A percentile compares a stretch with the other conserved stretches of the same genome.
These are phyloP conservation scores for Panagrolaimus sp. DNA, from an alignment of 1,140 invertebrate genomes.

Conservation along the genomic window DNA sequence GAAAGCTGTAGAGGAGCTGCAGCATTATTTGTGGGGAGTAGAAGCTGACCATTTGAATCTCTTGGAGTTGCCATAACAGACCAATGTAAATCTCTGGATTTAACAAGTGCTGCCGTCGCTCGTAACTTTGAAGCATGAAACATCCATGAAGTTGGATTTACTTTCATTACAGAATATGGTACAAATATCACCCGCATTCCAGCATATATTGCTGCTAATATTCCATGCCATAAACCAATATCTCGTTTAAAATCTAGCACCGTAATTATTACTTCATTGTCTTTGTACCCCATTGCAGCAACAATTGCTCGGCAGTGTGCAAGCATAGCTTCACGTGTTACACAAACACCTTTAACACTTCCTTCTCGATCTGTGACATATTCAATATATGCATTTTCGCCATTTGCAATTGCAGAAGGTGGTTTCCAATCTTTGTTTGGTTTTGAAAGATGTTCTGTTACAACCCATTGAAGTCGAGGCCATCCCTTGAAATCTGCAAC, in stretches of 20 bases:
- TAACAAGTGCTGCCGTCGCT: slow-evolving; percentile 96
- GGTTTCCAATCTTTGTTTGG: slow-evolving; percentile 91
- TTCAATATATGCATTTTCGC: slow-evolving; percentile 91
- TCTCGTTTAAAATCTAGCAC: slow-evolving; percentile 90
- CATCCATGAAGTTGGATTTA: slow-evolving; percentile 97
- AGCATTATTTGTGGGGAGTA: slow-evolving; percentile 75
- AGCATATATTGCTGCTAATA: slow-evolving; percentile 87
- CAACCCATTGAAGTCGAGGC: slow-evolving; percentile 77
- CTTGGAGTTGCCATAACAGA: slow-evolving; percentile 71
- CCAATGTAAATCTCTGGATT: slow-evolving; percentile 97
- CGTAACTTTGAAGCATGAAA: slow-evolving; percentile 96
- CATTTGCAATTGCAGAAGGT: slow-evolving; percentile 79
- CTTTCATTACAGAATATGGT: slow-evolving; percentile 97
- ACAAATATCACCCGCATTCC: slow-evolving; percentile 99
- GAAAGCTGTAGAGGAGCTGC: slow-evolving; percentile 88
- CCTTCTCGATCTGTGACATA: slow-evolving; percentile 94
- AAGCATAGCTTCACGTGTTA: slow-evolving; percentile 81
- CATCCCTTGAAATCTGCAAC: slow-evolving; percentile 56
- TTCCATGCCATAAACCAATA: slow-evolving; percentile 87
- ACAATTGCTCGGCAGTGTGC: slow-evolving; percentile 88
- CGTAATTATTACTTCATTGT: slow-evolving; percentile 89
- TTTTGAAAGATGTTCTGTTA: slow-evolving; percentile 83
- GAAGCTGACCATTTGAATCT: background rate
- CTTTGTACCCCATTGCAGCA: slow-evolving; percentile 91
- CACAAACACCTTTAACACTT: slow-evolving; percentile 90